A percentile compares a stretch with the other conserved stretches of the same genome.
These are phyloP conservation scores for Pissodes strobi DNA, from an alignment of 1,140 invertebrate species.

Conservation along the genomic window DNA sequence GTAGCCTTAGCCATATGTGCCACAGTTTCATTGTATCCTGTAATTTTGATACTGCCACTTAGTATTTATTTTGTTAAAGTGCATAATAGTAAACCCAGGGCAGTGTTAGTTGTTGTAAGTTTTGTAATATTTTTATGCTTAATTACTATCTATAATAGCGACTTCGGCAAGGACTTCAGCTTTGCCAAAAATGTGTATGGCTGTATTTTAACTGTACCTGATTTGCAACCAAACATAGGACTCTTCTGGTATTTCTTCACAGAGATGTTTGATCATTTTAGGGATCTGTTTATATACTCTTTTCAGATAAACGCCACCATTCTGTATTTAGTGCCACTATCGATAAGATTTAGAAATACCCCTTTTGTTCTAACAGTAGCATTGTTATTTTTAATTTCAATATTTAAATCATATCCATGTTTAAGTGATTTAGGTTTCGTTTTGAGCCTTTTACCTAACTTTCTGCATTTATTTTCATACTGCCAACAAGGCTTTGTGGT, in stretches of 20 bases:
- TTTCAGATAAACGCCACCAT: conserved; percentile 96
- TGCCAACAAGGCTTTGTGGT: conserved; percentile 93
- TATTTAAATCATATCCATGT: conserved; percentile 97
- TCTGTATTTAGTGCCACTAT: conserved; percentile 82
- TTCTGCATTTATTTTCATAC: conserved; percentile 87
- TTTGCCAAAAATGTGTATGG: conserved; percentile 46
- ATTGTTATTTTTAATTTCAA: conserved; percentile 80
- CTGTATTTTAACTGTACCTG: conserved; percentile 78
- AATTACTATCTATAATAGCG: conserved; percentile 41
- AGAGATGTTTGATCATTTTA: conserved; percentile 99
- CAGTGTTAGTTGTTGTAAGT: conserved; percentile 25
- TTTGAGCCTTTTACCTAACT: conserved; percentile 86
- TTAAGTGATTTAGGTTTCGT: conserved; percentile 94
- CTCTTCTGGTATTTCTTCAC: conserved; percentile 99
- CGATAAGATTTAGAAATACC: conserved; percentile 82
- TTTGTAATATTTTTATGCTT: conserved; percentile 53
- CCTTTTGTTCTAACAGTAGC: conserved; percentile 85
- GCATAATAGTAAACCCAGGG: conserved; percentile 33
- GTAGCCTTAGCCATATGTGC: conserved; percentile 75
- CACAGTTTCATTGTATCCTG: conserved; percentile 85
- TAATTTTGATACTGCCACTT: conserved; percentile 81
- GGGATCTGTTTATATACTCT: conserved; percentile 90
- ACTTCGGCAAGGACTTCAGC: conserved; percentile 49
- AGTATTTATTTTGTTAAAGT: conserved; percentile 40
- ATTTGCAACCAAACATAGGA: conserved; percentile 95